Conservation (phyloP, 2,888 invertebrate species). For the Melanostoma mellinum region DNA sequence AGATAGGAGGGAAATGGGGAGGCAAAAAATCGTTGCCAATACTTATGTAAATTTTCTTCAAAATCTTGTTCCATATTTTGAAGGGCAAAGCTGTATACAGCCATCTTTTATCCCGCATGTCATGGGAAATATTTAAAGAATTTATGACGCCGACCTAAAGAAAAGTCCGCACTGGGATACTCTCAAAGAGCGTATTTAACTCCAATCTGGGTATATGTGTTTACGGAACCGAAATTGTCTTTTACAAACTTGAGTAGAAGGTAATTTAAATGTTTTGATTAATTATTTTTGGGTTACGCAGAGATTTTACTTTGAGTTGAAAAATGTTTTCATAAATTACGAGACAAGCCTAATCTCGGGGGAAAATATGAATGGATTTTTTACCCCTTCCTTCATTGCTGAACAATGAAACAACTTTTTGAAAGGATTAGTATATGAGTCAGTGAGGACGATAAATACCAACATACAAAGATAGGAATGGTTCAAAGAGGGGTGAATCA, state of each 20-base stretch:
- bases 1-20: background rate
- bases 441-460: background rate
- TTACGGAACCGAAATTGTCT: constrained; percentile 33
- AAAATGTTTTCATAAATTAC: constrained; percentile 62
- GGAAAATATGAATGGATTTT: constrained; percentile 54
- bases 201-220: constrained; percentile 4
- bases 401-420: constrained; percentile 17
- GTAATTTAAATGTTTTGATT: constrained; percentile 70
- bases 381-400: background rate
- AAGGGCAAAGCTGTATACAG: constrained; percentile 10
- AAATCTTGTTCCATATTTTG: constrained; percentile 30
- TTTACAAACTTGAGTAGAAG: constrained; percentile 45
- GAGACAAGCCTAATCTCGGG: constrained; percentile 55
- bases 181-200: background rate
- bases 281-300: constrained; percentile 54
- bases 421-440: constrained; percentile 27
- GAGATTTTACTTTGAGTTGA: constrained; percentile 57
- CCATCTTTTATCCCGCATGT: constrained; percentile 51
- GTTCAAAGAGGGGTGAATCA: too few species aligned
- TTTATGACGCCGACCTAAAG: constrained; percentile 59
- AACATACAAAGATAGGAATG: too few species aligned
- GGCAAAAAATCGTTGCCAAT: background rate
- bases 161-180: constrained; percentile 25
- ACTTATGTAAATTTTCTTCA: constrained; percentile 15
- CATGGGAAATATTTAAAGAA: constrained; percentile 60